Percentiles rank a stretch among this genome's conserved stretches.
These are phyloP conservation scores for Drosophila erecta DNA, from an alignment of 1,140 invertebrate species.

Conservation along the genomic window DNA sequence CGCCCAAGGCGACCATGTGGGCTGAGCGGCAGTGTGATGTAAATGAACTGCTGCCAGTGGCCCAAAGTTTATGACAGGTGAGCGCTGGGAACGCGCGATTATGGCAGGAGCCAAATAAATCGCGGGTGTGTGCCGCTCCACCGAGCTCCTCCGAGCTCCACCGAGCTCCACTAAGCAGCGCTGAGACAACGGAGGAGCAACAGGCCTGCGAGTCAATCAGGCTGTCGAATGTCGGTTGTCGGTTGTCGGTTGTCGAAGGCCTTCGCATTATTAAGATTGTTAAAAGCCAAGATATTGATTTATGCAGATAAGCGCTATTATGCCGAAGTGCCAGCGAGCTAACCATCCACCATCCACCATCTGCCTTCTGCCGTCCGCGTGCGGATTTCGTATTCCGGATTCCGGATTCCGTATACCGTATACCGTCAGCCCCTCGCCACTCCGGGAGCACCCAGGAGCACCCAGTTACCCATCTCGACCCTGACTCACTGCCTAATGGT, in stretches of 20 bases:
- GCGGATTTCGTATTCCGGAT: background rate
- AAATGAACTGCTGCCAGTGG: constrained; percentile 49
- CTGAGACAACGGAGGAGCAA: constrained; percentile 19
- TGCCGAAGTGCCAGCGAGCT: constrained; percentile 69
- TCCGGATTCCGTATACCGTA: background rate
- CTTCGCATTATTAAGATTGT: constrained; percentile 72
- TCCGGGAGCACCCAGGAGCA: background rate
- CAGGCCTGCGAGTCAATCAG: constrained; percentile 4
- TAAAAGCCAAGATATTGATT: constrained; percentile 79
- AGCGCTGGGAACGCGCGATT: constrained; percentile 4
- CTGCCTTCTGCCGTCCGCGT: background rate
- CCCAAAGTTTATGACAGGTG: constrained; percentile 44
- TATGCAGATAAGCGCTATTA: constrained; percentile 78
- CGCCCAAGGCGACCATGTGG: background rate
- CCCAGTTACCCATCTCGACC: background rate
- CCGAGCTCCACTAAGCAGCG: background rate
- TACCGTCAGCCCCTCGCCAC: background rate
- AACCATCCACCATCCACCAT: constrained; percentile 14
- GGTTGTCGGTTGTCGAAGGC: constrained; percentile 29
- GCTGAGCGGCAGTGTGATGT: constrained; percentile 24
- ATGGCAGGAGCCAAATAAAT: constrained; percentile 34
- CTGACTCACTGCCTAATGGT: constrained; percentile 50
- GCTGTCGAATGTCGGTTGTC: constrained; percentile 13
- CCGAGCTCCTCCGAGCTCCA: background rate
- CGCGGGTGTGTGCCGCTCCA: constrained; percentile 5